phyloP scores from a whole-genome alignment of 2,888 invertebrate genomes.

The Lasioglossum malachurum region DNA sequence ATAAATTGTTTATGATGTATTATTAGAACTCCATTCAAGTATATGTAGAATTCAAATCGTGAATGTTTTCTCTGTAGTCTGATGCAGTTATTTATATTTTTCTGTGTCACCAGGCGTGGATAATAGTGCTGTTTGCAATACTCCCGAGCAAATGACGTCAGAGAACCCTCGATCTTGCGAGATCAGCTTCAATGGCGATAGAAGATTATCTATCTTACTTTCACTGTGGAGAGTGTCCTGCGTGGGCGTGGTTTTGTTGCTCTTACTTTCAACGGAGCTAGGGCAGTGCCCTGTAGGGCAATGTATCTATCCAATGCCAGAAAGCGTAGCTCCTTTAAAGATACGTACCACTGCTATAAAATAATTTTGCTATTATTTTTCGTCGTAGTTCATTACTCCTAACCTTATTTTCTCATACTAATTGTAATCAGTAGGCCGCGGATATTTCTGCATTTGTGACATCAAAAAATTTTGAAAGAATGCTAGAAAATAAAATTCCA shows the following conservation, averaged over 20 bases:
- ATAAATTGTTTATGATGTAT: neutral
- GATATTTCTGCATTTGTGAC: too few species aligned
- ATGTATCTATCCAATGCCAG: neutral
- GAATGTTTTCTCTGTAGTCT: neutral
- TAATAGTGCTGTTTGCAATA: neutral
- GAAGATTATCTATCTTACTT: constrained; percentile 9
- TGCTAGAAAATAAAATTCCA: too few species aligned
- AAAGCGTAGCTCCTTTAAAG: neutral
- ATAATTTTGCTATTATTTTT: neutral
- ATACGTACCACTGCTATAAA: neutral
- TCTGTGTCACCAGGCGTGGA: neutral
- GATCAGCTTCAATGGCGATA: neutral
- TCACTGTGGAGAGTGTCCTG: constrained; percentile 1
- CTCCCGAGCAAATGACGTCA: neutral
- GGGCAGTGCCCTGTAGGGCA: neutral
- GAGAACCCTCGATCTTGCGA: neutral
- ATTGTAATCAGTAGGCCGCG: too few species aligned
- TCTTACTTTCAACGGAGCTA: constrained; percentile 5
- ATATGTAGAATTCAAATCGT: neutral
- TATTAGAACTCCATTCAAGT: neutral
- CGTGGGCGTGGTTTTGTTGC: constrained; percentile 11
- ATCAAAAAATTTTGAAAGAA: too few species aligned
- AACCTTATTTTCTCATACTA: neutral
- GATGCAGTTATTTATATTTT: neutral
- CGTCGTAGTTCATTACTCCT: neutral